Evolutionary conservation across 2,888 invertebrate genomes (phyloP), one percentile per base, ranked within the genome.

Genomic region (Coleophora flavipennella): DNA sequence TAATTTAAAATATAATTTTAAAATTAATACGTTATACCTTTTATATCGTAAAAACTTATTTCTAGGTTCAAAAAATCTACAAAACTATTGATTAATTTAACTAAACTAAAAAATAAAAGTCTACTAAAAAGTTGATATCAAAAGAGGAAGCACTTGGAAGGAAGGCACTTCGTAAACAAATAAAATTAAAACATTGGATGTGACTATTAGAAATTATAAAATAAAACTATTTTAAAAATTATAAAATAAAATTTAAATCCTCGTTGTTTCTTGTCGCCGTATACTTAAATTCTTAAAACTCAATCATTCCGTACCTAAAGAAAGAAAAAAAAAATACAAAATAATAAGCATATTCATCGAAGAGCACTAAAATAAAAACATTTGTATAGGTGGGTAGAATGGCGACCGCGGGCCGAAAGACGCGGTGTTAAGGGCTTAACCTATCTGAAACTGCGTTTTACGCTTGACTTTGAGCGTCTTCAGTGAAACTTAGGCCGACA

Each of bases 271-370:
- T 51, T 54, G 49, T 40, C 50, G 40, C 41, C 48, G 46, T 41
- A 37, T 35, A 48, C 43, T 43, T 40, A 35, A 41, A 46, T 46
- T 40, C 50, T 64, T 64, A 79, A 69, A 80, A 81, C 57, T 81
- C 80, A 62, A 83, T 67, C 84, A 81, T 80, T 3, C 20, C 20
- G 83, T 79, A 83, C 81, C 83, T 83, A 69, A 38, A 42, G 43
- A 45, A 46, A 41, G 39, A 35, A 36, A 38, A 38, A 41, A 32
- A 25, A 35, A 36, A 12, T 36, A 33, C 41, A 43, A 41, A 42
- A 29, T 39, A 41, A 37, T 44, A 43, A 32, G 11, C 11, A 11
- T 27, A 13, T 11, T n/a, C 32, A n/a, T 11, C 14, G 26, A 63
- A 81, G 35, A 28, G 28, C 35, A n/a, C 12, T 14, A 13, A 49